Percentiles rank a stretch among this genome's conserved stretches.
Evolutionary conservation across 2,888 invertebrate genomes (phyloP).

Genomic region (Steromphala cineraria): DNA sequence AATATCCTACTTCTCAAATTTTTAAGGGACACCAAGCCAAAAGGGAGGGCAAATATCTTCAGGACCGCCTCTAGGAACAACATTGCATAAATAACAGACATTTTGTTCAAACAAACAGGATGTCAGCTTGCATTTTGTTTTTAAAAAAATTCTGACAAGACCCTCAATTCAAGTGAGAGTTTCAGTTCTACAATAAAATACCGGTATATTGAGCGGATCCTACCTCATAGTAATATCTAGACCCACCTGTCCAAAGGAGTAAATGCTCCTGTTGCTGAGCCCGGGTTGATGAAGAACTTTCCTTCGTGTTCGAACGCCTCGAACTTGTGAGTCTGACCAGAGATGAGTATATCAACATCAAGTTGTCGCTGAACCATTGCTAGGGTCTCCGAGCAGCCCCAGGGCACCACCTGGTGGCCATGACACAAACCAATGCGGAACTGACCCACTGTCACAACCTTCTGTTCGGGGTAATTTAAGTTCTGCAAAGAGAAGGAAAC

Average conservation of each 20-base stretch:
- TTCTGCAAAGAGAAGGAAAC: conserved; percentile 78
- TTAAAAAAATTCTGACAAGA: too few species aligned
- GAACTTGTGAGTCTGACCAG: conserved; percentile 98
- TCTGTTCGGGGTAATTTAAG: conserved; percentile 91
- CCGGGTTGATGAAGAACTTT: conserved; percentile 99
- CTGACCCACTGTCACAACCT: conserved; percentile 98
- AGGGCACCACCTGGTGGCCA: conserved; percentile 97
- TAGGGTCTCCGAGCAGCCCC: conserved; percentile 86
- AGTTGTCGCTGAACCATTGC: conserved; percentile 95
- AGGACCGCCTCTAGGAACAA: too few species aligned
- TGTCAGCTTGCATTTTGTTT: too few species aligned
- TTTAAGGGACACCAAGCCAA: too few species aligned
- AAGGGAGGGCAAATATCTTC: too few species aligned
- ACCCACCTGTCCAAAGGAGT: conserved; percentile 91
- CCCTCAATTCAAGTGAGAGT: too few species aligned
- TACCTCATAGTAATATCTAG: background rate
- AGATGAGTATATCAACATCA: conserved; percentile 98
- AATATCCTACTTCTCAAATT: too few species aligned
- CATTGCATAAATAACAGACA: too few species aligned
- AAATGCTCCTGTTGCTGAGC: conserved; percentile 98
- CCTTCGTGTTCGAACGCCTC: conserved; percentile 98
- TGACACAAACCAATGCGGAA: conserved; percentile 98
- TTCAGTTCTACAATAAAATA: background rate
- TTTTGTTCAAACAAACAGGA: too few species aligned
- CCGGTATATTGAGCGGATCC: background rate